These are phyloP conservation scores for Ceratitis capitata DNA, from an alignment of 1,140 invertebrate genomes.

Conservation along the genomic window DNA sequence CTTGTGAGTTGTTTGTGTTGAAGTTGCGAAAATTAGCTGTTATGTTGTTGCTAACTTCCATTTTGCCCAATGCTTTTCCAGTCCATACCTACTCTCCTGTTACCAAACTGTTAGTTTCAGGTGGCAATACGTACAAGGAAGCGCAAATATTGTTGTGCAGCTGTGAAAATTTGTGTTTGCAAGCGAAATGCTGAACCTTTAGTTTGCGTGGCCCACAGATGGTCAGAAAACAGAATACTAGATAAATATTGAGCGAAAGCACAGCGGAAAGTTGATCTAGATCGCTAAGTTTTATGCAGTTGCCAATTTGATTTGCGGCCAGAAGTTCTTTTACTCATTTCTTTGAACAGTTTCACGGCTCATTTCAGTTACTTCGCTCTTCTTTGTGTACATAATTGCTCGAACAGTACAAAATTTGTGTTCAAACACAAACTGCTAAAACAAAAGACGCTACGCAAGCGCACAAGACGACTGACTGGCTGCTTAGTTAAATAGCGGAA, in stretches of 20 bases:
- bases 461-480: neutral
- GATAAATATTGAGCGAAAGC: neutral
- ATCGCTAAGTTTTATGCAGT: too few species aligned
- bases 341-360: too few species aligned
- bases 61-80: neutral
- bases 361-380: neutral
- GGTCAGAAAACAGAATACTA: neutral
- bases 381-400: neutral
- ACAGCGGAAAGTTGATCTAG: neutral
- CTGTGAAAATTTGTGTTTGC: neutral
- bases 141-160: neutral
- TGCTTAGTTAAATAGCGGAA: slow-evolving; percentile 30
- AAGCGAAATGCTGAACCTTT: neutral
- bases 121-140: neutral
- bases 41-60: neutral
- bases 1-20: neutral
- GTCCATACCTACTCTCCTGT: neutral
- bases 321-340: too few species aligned
- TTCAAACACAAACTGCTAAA: too few species aligned
- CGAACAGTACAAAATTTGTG: too few species aligned
- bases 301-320: too few species aligned
- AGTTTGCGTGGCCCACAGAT: neutral
- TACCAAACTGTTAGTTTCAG: neutral
- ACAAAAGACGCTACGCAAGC: too few species aligned
- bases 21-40: neutral